Evolutionary conservation across 2,888 invertebrate species (phyloP).

Genomic region (Mallateleia sp.): DNA sequence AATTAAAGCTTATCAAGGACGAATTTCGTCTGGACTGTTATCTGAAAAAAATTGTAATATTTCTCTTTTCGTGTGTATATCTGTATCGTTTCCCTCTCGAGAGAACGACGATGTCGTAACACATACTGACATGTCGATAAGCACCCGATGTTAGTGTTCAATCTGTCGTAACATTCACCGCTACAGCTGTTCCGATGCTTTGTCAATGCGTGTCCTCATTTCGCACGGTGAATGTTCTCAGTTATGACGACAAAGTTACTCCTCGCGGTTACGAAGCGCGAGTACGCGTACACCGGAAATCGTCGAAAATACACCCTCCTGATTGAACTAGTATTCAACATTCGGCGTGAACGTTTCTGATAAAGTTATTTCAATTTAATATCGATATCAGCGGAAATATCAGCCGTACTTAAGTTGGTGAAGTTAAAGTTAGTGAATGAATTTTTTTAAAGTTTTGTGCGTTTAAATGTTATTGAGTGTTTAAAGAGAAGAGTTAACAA

Average conservation of each 20-base stretch:
- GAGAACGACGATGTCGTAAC: constrained; percentile 61
- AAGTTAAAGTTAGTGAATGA: neutral
- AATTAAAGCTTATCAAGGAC: neutral
- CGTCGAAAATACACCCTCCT: neutral
- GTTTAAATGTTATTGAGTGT: neutral
- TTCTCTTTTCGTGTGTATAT: constrained; percentile 11
- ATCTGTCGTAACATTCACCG: constrained; percentile 74
- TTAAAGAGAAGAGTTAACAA: too few relatives aligned
- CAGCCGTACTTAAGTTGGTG: too few relatives aligned
- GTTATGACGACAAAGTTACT: constrained; percentile 54
- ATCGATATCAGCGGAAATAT: too few relatives aligned
- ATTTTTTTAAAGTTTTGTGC: constrained; percentile 6
- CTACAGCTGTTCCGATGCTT: constrained; percentile 74
- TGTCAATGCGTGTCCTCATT: constrained; percentile 75
- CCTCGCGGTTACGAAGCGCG: constrained; percentile 22
- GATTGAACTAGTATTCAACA: neutral
- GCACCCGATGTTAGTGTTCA: constrained; percentile 67
- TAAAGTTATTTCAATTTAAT: too few relatives aligned
- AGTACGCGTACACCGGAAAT: constrained; percentile 43
- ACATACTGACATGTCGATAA: constrained; percentile 66
- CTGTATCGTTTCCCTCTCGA: constrained; percentile 1
- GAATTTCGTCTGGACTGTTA: neutral
- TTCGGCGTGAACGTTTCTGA: neutral
- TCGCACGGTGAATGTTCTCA: constrained; percentile 67
- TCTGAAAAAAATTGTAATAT: neutral